Evolutionary conservation across 1,140 invertebrate species (phyloP), one percentile per base, ranked within the genome.

Genomic region (Zaprionus ghesquierei): DNA sequence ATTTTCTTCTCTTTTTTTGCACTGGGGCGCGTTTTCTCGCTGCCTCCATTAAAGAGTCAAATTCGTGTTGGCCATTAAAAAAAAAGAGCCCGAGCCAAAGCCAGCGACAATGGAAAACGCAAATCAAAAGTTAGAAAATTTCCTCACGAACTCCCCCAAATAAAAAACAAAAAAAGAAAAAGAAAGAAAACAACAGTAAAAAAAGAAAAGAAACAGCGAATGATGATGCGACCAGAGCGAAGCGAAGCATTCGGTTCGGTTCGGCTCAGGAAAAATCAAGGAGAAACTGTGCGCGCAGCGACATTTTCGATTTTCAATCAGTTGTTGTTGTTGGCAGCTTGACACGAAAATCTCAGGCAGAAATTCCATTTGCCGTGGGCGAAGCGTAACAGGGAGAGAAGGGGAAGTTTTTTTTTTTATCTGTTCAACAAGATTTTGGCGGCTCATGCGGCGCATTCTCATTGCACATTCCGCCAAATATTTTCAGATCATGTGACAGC

Each of bases 41-140:
- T 59, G 66, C 59, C 70, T 87, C 66, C 60, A 82, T 86, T 63
- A 81, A 74, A 81, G 82, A 87, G 84, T 89, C 82, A 89, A 87
- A 87, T 87, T 87, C 82, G 82, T 87, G 82, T 87, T 87, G 82
- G 82, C 82, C 84, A 87, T 87, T 87, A 87, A 87, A 86, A 46
- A 20, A 44, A 44, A 46, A 46, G 13, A 44, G 31, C 6, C 6
- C 1, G n/a, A 46, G 41, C 41, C 41, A 22, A 10, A 79, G 75
- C 53, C 79, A 87, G 71, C 75, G 79, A 87, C 82, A 87, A 87
- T 80, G 84, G 79, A 84, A 89, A 87, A 89, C 84, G 84, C 77
- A 89, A 84, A 89, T 89, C 84, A 80, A 80, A 79, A 75, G 69
- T 66, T 72, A 65, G 59, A 82, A 82, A 79, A 78, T 87, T 87